phyloP scores from a whole-genome alignment of 2,888 invertebrate species.

The Spisula solida region DNA sequence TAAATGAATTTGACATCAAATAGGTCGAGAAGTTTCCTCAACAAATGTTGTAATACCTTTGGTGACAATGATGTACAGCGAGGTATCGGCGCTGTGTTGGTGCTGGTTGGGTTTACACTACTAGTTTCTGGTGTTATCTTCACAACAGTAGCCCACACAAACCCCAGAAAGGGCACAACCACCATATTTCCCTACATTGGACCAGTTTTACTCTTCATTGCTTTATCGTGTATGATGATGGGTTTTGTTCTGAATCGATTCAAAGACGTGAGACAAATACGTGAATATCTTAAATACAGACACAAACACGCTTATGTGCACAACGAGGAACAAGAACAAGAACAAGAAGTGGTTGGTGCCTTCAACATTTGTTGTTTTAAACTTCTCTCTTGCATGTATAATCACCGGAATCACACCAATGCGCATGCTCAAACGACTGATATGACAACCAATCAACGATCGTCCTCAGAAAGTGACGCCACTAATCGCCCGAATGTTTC shows the following conservation, averaged over 20 bases:
- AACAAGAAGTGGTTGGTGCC: conserved; percentile 28
- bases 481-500: background rate
- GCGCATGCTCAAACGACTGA: conserved; percentile 5
- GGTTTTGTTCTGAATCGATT: conserved; percentile 50
- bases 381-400: conserved; percentile 28
- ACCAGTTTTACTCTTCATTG: conserved; percentile 45
- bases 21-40: background rate
- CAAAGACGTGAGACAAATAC: conserved; percentile 36
- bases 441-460: background rate
- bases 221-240: conserved; percentile 40
- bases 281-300: conserved; percentile 42
- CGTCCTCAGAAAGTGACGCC: background rate
- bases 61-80: conserved; percentile 40
- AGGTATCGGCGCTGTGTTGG: conserved; percentile 54
- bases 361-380: conserved; percentile 42
- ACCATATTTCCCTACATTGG: conserved; percentile 47
- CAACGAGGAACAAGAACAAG: background rate
- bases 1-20: conserved; percentile 34
- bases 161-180: background rate
- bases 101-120: conserved; percentile 51
- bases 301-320: conserved; percentile 38
- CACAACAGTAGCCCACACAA: conserved; percentile 43
- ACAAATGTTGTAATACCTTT: background rate
- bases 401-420: background rate
- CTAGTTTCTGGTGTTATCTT: conserved; percentile 53